A percentile compares a stretch with the other conserved stretches of the same genome.
Evolutionary conservation across 2,113 vertebrate species (phyloP).

Genomic region (Myanophis thanlyinensis): DNA sequence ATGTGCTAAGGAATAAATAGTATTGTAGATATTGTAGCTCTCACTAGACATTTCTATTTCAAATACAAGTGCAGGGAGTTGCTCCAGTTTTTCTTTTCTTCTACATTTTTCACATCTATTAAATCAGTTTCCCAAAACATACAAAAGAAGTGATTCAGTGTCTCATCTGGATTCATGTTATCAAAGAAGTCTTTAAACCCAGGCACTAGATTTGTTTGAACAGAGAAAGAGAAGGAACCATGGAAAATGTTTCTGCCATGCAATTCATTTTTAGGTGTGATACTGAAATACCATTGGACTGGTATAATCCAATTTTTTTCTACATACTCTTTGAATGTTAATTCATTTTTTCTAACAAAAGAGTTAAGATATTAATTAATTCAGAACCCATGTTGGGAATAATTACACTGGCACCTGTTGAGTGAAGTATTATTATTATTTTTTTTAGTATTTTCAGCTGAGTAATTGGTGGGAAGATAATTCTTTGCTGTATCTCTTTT

Average conservation of each 20-base stretch:
- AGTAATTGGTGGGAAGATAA: fast-evolving
- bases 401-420: neutral
- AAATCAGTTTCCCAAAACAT: neutral
- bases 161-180: neutral
- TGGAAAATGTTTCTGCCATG: neutral
- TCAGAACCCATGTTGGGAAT: neutral
- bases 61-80: neutral
- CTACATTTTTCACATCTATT: neutral
- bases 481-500: neutral
- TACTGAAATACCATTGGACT: neutral
- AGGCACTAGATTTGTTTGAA: neutral
- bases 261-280: fast-evolving
- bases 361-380: neutral
- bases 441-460: fast-evolving
- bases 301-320: conserved; percentile 5
- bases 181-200: conserved; percentile 10
- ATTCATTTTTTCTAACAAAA: neutral
- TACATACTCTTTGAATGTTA: neutral
- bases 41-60: neutral
- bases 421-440: neutral
- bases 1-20: conserved; percentile 3
- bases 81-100: neutral
- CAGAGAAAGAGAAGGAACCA: neutral
- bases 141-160: neutral
- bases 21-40: conserved; percentile 1